These are phyloP conservation scores for Scolopax mira DNA, from an alignment of 2,113 vertebrate species.

Conservation along the genomic window DNA sequence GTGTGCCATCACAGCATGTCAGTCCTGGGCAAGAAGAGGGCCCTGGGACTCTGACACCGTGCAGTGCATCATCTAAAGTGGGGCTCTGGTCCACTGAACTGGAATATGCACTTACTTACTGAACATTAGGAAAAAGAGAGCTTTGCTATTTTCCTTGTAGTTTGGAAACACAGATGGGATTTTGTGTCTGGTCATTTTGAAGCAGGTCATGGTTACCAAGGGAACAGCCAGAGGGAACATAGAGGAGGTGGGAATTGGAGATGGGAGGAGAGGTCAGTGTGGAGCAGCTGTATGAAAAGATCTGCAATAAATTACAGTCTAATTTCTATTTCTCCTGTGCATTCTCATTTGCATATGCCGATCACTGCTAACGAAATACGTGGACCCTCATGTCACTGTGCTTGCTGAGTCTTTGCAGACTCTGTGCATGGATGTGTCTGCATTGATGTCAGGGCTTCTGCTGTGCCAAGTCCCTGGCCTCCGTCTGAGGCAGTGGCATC, in stretches of 20 bases:
- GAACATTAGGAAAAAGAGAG: neutral
- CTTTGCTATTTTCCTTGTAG: accelerated
- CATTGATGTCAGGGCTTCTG: neutral
- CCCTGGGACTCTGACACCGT: neutral
- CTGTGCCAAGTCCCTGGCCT: neutral
- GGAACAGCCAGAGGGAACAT: neutral
- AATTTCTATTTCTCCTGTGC: neutral
- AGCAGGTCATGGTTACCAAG: neutral
- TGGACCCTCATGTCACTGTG: neutral
- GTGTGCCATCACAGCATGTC: neutral
- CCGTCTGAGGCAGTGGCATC: accelerated
- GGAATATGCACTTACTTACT: neutral
- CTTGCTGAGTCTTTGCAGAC: neutral
- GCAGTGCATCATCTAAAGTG: neutral
- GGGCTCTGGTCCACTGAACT: neutral
- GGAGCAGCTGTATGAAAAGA: neutral
- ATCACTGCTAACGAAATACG: neutral
- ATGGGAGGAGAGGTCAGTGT: neutral
- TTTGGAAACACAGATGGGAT: neutral
- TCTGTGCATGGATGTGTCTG: neutral
- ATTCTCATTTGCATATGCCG: neutral
- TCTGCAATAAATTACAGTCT: neutral
- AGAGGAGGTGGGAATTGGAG: neutral
- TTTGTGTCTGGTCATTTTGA: neutral
- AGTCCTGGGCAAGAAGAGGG: neutral